Evolutionary conservation across 1,140 invertebrate species (phyloP).

Genomic region (Cydia splendana): DNA sequence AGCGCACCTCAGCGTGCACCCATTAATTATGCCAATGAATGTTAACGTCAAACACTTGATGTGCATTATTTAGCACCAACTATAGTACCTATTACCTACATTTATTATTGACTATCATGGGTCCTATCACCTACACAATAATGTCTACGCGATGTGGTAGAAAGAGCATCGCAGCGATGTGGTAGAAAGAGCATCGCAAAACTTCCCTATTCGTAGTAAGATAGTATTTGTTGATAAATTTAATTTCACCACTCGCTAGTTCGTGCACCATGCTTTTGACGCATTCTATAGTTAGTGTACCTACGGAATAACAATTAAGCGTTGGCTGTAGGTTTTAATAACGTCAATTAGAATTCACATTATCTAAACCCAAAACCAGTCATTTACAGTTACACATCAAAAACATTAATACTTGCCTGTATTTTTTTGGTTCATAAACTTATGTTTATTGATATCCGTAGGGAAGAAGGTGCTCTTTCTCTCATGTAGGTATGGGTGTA

Average conservation of each 20-base stretch:
- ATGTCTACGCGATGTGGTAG: conserved; percentile 19
- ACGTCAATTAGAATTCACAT: not conserved
- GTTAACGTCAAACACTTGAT: not conserved
- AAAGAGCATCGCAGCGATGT: conserved; percentile 27
- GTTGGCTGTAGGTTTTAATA: not conserved
- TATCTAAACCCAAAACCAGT: not conserved
- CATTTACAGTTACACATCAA: not conserved
- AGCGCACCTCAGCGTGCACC: not conserved
- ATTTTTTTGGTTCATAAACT: not conserved
- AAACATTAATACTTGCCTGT: not conserved
- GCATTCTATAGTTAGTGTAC: not conserved
- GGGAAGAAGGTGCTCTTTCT: conserved; percentile 24
- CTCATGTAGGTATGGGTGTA: conserved; percentile 13
- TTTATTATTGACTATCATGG: conserved; percentile 1
- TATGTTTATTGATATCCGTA: not conserved
- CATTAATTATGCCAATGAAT: conserved; percentile 1
- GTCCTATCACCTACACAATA: conserved; percentile 10
- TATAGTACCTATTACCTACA: not conserved
- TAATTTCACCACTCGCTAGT: conserved; percentile 4
- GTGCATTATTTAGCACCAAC: not conserved
- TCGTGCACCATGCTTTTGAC: conserved; percentile 10
- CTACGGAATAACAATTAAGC: not conserved
- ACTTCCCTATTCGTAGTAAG: conserved; percentile 21
- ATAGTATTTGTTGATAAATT: not conserved
- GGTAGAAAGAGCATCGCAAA: conserved; percentile 30